Conservation (phyloP, 2,113 vertebrate genomes). For the Nipponia nippon region DNA sequence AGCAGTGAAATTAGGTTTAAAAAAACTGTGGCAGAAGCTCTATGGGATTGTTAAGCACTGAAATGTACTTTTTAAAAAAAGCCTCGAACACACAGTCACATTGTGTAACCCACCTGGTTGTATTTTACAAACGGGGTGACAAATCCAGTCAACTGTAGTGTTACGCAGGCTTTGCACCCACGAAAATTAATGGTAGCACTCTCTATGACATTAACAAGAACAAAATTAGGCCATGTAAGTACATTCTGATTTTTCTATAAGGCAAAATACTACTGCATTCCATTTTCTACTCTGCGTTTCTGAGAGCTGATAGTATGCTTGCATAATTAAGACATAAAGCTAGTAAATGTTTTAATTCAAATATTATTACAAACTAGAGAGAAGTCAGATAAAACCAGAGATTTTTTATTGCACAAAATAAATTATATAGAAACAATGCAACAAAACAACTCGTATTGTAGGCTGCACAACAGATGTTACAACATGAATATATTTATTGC, state of each 20-base stretch:
- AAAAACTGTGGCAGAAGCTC: neutral
- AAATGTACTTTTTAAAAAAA: neutral
- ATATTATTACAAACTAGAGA: slow-evolving; percentile 20
- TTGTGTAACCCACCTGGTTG: neutral
- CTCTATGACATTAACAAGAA: neutral
- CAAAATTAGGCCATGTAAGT: neutral
- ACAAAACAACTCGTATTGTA: slow-evolving; percentile 59
- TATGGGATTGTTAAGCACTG: neutral
- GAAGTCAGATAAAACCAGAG: slow-evolving; percentile 58
- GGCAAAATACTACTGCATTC: neutral
- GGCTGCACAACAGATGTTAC: slow-evolving; percentile 65
- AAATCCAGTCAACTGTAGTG: neutral
- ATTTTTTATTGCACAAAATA: slow-evolving; percentile 73
- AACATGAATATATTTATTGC: slow-evolving; percentile 73
- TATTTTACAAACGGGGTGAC: neutral
- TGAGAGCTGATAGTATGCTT: neutral
- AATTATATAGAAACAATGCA: slow-evolving; percentile 73
- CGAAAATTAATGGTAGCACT: neutral
- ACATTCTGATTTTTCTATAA: neutral
- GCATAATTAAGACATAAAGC: neutral
- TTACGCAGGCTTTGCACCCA: neutral
- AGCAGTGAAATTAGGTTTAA: neutral
- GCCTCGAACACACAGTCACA: neutral
- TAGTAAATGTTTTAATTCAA: neutral
- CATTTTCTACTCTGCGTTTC: neutral